Evolutionary conservation across 1,140 invertebrate genomes (phyloP), one percentile per base, ranked within the genome.

Genomic region (Tetragnatha versicolor): DNA sequence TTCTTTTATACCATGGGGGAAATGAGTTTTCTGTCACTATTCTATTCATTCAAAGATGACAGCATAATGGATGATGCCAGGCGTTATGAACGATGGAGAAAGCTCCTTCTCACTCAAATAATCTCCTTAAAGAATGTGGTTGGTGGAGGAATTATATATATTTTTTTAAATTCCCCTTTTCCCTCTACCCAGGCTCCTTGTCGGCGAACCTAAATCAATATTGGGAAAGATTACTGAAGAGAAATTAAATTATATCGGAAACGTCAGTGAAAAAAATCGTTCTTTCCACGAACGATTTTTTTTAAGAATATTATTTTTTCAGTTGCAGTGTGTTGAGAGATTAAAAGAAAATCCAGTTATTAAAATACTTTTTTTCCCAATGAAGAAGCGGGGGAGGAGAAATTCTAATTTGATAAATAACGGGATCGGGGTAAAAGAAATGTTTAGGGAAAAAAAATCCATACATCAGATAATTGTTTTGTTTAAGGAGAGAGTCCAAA

Each of bases 241-340:
- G 65, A 68, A 68, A 68, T 68, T 68, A 68, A 68, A 68, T 68
- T 68, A 68, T 68, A 68, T 68, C 65, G 47, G n/a, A 51, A 68
- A 51, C 65, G 65, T 51, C 65, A 51, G 20, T n/a, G 31, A 42
- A 9, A 49, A 51, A 51, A 51, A 68, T n/a, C n/a, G n/a, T n/a
- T n/a, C n/a, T n/a, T n/a, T n/a, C n/a, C n/a, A n/a, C n/a, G n/a
- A n/a, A n/a, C n/a, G n/a, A n/a, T n/a, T n/a, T n/a, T 45, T 45
- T 17, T 45, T 45, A 9, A 45, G 39, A 45, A 9, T 9, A 9
- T 45, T 45, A 9, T 45, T 45, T 45, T 17, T 45, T 45, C 39
- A 9, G 9, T 17, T 17, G 7, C 9, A 45, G 39, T 9, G 39
- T 9, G 7, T 9, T n/a, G 10, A 68, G 25, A 68, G 25, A 68